Base-by-base conservation (phyloP, 2,113 vertebrate species). In the Ardeotis arabs region DNA sequence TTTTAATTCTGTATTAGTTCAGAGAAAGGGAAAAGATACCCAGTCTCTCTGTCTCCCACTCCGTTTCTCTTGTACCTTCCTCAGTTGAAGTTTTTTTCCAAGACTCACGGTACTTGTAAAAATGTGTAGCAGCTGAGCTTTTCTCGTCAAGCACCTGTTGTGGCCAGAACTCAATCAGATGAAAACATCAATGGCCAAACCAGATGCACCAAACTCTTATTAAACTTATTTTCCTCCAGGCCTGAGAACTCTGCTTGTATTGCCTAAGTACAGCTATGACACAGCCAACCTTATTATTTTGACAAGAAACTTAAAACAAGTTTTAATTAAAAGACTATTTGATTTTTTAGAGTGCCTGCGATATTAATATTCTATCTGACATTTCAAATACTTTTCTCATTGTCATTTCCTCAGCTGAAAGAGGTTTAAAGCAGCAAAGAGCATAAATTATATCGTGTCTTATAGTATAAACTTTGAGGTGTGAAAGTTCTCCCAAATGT, bases 311-410 rank as follows among this genome's bases (percentile, higher is more conserved):
- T 84, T 95, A 75, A 58, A 87, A 44, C 28, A 88, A 67, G 13
- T 87, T 94, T 94, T 91, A 94, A 94, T 96, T 96, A 68, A 69
- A 85, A 84, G 60, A 37, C 33, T 84, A 35, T 83, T 83, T 92
- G 37, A 29, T 66, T 87, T 94, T 64, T 90, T 74, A 72, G 31
- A 45, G 13, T 49, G 62, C 16, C 47, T 95, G 64, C 5, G 13
- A 92, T 84, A 84, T 84, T 91, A 89, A 84, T 91, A 72, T 55
- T 89, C n/a, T 91, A 52, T 87, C 89, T 87, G 74, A 89, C 81
- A 66, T 92, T 94, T 94, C 39, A 92, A 79, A 87, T 96, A 37
- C 66, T 84, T 84, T 87, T 56, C 28, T 79, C 24, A 58, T 73
- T 79, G 44, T 91, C 78, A 89, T 87, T 94, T 94, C 82, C 49